Evolutionary conservation across 2,888 invertebrate genomes (phyloP), one percentile per base, ranked within the genome.

Genomic region (Lepidocyrtoides sp.): DNA sequence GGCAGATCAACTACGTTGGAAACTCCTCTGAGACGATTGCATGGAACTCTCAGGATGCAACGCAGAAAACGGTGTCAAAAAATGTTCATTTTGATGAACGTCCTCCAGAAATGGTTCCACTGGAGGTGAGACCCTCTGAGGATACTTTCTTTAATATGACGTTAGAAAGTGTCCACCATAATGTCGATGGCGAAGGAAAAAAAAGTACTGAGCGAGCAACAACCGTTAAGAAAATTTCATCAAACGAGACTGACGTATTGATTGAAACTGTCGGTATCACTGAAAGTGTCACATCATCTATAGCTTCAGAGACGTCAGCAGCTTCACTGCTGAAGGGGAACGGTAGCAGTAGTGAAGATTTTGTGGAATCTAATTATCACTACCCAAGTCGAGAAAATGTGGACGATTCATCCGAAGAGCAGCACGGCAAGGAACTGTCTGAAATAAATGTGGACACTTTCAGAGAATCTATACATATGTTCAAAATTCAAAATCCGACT

Each of bases 301-400:
- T 63, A 29, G 60, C 75, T 10, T 69, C 81, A 26, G 44, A 29
- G 41, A 41, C 8, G 10, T 87, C 88, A n/a, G 81, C 51, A 8
- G 51, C 36, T 1, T 82, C 63, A 12, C 29, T 89, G 17, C 20
- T 89, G 48, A 75, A 89, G 48, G 83, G 83, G 32, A 41, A 0
- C 29, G 85, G 36, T 0, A 83, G 89, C n/a, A 89, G 83, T 72
- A 14, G 14, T 26, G 89, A 89, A 32, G 89, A 89, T 7, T 44
- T 83, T 20, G 89, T 26, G 0, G 75, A 75, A 2, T 20, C 57
- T 7, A 20, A n/a, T 26, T 51, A 2, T 20, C 89, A 89, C n/a
- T 89, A 54, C 17, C 82, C 89, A 14, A 89, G 89, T 75, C 26
- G 54, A 3, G 89, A 83, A 29, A 75, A 23, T 20, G n/a, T 89